Conservation (phyloP, 2,113 vertebrate genomes). For the Lipotes vexillifer region DNA sequence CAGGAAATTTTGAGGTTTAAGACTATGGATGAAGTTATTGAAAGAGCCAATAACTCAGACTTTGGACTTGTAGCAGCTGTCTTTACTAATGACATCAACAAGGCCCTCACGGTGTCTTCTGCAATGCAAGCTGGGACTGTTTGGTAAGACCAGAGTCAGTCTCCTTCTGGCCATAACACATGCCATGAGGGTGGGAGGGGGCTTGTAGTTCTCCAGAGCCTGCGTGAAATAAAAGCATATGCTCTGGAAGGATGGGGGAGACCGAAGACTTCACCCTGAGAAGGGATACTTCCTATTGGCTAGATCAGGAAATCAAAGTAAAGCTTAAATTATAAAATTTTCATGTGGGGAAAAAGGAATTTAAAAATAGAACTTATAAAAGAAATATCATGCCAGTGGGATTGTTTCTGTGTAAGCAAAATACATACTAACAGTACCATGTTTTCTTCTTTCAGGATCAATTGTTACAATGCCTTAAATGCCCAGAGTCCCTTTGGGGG, state of each 20-base stretch:
- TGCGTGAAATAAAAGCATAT: background rate
- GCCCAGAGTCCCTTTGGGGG: slow-evolving; percentile 99
- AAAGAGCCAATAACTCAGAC: slow-evolving; percentile 95
- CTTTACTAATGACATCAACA: slow-evolving; percentile 97
- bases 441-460: slow-evolving; percentile 88
- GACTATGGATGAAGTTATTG: slow-evolving; percentile 96
- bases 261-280: background rate
- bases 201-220: background rate
- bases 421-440: background rate
- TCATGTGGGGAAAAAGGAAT: background rate
- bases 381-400: background rate
- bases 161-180: background rate
- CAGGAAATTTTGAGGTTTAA: slow-evolving; percentile 99
- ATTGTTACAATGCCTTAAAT: slow-evolving; percentile 98
- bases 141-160: slow-evolving; percentile 84
- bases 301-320: background rate
- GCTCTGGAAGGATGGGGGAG: background rate
- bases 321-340: slow-evolving; percentile 1
- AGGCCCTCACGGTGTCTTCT: slow-evolving; percentile 94
- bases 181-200: too few species aligned
- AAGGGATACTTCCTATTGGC: background rate
- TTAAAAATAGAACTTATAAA: background rate
- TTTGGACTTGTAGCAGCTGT: slow-evolving; percentile 95
- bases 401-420: background rate
- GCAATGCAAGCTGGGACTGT: slow-evolving; percentile 98